Conservation (phyloP, 2,888 invertebrate genomes). For the Acheta domesticus region DNA sequence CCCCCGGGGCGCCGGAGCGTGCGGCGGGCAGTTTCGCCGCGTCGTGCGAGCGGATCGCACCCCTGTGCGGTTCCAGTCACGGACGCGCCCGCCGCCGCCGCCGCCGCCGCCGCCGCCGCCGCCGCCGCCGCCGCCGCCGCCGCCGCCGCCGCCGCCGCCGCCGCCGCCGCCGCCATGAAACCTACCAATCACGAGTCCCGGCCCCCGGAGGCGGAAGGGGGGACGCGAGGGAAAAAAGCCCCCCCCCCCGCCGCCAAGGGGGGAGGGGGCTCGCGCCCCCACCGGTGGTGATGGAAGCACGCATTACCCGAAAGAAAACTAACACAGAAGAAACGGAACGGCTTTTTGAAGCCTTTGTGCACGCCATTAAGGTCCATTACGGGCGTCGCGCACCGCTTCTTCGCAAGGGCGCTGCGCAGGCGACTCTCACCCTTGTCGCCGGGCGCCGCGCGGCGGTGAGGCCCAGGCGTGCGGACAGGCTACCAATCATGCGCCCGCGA, state of each 20-base stretch:
- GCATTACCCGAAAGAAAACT: conserved; percentile 5
- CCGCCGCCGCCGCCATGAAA: neutral
- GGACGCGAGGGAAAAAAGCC: neutral
- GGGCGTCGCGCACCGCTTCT: neutral
- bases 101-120: neutral
- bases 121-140: neutral
- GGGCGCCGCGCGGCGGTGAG: neutral
- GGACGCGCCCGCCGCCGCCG: neutral
- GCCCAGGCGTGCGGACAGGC: neutral
- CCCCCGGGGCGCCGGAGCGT: too few species aligned
- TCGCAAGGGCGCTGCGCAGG: neutral
- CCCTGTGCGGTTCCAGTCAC: neutral
- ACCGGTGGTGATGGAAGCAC: neutral
- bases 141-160: neutral
- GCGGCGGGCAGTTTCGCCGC: neutral
- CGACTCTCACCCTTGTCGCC: conserved; percentile 6
- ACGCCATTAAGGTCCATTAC: conserved; percentile 18
- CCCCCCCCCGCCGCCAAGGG: neutral
- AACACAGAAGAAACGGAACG: conserved; percentile 18
- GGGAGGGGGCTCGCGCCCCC: neutral
- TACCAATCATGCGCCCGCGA: neutral
- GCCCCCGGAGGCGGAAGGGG: neutral
- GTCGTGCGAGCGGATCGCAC: neutral
- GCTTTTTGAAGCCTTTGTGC: conserved; percentile 18
- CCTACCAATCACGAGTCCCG: neutral